These are phyloP conservation scores for Furnarius figulus DNA, from an alignment of 2,113 vertebrate genomes.

Conservation along the genomic window DNA sequence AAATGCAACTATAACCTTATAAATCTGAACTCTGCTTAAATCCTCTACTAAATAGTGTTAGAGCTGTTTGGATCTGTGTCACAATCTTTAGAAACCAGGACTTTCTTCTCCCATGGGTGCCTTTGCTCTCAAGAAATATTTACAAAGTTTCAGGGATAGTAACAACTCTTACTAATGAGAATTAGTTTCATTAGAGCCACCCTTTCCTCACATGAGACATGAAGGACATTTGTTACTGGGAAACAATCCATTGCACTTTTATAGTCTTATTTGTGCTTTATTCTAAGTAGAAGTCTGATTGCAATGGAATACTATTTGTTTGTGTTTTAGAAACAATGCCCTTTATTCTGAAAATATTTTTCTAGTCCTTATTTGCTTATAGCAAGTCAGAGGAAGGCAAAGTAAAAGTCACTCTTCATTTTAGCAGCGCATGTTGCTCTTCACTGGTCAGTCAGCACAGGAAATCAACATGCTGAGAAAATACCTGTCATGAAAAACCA, in stretches of 20 bases:
- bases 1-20: not conserved
- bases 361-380: not conserved
- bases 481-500: constrained; percentile 19
- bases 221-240: not conserved
- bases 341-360: not conserved
- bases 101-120: not conserved
- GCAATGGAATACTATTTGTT: not conserved
- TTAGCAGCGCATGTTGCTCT: not conserved
- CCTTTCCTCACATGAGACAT: not conserved
- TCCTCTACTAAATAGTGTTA: not conserved
- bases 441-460: constrained; percentile 11
- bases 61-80: not conserved
- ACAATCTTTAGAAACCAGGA: not conserved
- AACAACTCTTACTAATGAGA: not conserved
- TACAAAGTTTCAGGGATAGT: not conserved
- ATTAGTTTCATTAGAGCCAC: not conserved
- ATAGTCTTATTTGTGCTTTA: not conserved
- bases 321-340: not conserved
- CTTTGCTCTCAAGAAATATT: not conserved
- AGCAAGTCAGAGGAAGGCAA: not conserved
- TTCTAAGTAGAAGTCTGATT: not conserved
- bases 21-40: not conserved
- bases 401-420: not conserved
- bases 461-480: constrained; percentile 17
- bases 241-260: not conserved